Percentiles rank a stretch among this genome's conserved stretches.
Conservation (phyloP, 2,113 vertebrate species). For the Rhagologus leucostigma region DNA sequence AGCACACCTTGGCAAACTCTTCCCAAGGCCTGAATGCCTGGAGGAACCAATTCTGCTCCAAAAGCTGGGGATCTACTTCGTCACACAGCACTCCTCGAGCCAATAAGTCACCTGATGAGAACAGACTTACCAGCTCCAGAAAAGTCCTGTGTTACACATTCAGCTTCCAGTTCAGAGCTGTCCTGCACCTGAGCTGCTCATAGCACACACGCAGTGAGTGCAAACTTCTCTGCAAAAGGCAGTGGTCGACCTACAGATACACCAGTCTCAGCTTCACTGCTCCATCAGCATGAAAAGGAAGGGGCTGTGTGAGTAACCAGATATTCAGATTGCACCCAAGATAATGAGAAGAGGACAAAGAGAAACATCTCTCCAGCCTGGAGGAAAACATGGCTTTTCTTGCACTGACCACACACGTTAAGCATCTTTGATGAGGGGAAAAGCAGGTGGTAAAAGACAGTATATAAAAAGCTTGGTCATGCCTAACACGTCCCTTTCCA, state of each 20-base stretch:
- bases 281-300: not conserved
- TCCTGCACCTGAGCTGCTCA: not conserved
- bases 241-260: not conserved
- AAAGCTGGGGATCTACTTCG: not conserved
- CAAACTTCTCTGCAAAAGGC: not conserved
- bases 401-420: not conserved
- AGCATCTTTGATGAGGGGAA: conserved; percentile 27
- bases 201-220: not conserved
- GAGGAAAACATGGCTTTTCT: not conserved
- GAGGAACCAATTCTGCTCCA: not conserved
- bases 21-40: not conserved
- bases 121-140: not conserved
- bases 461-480: conserved; percentile 34
- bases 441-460: conserved; percentile 51
- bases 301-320: not conserved
- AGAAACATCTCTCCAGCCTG: not conserved
- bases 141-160: not conserved
- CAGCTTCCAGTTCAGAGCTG: not conserved
- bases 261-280: not conserved
- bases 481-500: conserved; percentile 36
- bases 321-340: not conserved
- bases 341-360: not conserved
- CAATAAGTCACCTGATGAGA: not conserved
- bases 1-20: not conserved
- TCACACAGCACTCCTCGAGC: not conserved